Conservation (phyloP, 2,113 vertebrate species). For the Nyctereutes procyonoides region DNA sequence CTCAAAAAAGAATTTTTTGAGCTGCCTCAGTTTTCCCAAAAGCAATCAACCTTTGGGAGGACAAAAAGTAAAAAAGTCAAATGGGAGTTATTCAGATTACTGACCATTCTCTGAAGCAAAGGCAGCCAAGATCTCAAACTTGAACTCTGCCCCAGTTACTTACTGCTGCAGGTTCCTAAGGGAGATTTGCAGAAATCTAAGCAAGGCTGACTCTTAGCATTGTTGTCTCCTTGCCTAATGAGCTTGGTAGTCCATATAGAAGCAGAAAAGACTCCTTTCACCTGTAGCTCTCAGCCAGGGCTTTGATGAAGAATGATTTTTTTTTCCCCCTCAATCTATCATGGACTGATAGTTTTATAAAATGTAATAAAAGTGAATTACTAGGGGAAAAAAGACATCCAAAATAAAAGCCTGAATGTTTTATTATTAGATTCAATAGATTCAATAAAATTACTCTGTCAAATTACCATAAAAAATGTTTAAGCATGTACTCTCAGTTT, state of each 20-base stretch:
- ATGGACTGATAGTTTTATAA: slow-evolving; percentile 28
- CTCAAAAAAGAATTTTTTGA: not conserved
- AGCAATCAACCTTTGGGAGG: not conserved
- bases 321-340: not conserved
- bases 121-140: not conserved
- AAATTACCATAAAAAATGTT: not conserved
- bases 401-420: slow-evolving; percentile 43
- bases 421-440: slow-evolving; percentile 38
- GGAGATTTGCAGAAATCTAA: not conserved
- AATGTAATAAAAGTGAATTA: slow-evolving; percentile 48
- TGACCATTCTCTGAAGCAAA: not conserved
- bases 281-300: not conserved
- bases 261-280: not conserved
- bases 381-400: not conserved
- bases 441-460: slow-evolving; percentile 14
- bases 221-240: not conserved
- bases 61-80: not conserved
- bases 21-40: not conserved
- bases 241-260: not conserved
- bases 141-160: not conserved
- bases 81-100: not conserved
- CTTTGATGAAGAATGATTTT: not conserved
- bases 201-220: not conserved
- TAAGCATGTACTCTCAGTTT: slow-evolving; percentile 28
- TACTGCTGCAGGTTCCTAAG: not conserved